Evolutionary conservation across 2,797 vertebrate genomes (phyloP).

Genomic region (Agapornis canus): DNA sequence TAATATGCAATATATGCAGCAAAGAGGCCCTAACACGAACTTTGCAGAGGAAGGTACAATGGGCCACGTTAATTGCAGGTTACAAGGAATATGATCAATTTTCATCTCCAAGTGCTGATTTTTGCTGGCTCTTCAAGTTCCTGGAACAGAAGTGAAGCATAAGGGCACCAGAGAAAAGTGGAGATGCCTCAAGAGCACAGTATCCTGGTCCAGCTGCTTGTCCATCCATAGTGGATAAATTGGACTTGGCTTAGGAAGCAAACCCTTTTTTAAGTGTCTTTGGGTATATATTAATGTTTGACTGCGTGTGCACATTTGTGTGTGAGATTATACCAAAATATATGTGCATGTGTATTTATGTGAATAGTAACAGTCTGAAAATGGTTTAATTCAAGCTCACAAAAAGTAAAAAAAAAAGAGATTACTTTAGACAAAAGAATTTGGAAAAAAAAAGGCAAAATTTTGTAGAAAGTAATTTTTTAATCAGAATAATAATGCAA

Average conservation of each 20-base stretch:
- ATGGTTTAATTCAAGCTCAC: neutral
- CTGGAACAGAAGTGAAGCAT: neutral
- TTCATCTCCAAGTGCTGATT: neutral
- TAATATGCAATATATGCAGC: neutral
- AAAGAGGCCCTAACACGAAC: neutral
- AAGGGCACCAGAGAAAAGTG: neutral
- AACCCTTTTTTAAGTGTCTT: neutral
- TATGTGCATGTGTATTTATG: rapidly evolving
- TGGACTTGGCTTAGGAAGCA: neutral
- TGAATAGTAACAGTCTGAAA: neutral
- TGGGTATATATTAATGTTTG: neutral
- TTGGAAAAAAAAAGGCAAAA: neutral
- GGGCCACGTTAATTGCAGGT: conserved; percentile 1
- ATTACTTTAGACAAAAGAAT: neutral
- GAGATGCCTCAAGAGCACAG: neutral
- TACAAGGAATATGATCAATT: conserved; percentile 8
- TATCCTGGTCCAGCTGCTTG: neutral
- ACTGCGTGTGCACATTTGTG: rapidly evolving
- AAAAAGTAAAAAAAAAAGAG: neutral
- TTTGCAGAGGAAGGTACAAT: neutral
- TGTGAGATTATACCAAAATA: neutral
- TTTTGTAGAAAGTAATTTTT: neutral
- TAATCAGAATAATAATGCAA: neutral
- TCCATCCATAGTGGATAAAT: neutral
- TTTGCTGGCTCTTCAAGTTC: neutral